These are phyloP conservation scores for Chloroceryle aenea DNA, from an alignment of 2,113 vertebrate species.

Conservation along the genomic window DNA sequence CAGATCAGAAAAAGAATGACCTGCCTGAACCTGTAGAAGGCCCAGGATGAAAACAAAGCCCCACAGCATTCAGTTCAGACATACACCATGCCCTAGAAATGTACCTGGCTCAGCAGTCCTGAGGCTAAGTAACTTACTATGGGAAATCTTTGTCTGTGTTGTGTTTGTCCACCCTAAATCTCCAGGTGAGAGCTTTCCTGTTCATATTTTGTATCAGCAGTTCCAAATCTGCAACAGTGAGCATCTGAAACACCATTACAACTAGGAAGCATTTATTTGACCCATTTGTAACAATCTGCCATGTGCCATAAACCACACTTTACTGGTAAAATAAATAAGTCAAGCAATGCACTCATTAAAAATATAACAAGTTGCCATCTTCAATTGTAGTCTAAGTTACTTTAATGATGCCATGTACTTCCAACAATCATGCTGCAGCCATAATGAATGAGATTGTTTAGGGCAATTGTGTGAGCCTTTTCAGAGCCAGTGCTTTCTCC, in stretches of 20 bases:
- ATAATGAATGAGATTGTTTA: conserved; percentile 75
- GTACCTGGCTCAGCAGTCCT: background rate
- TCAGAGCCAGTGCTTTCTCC: background rate
- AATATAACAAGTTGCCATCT: conserved; percentile 76
- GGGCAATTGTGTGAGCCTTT: conserved; percentile 24
- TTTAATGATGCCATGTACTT: conserved; percentile 75
- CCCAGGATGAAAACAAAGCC: background rate
- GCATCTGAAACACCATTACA: conserved; percentile 55
- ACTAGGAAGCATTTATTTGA: conserved; percentile 67
- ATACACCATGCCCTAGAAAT: background rate
- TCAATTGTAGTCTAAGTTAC: conserved; percentile 68
- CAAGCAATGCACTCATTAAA: conserved; percentile 67
- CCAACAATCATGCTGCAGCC: conserved; percentile 24
- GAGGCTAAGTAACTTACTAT: background rate
- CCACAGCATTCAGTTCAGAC: background rate
- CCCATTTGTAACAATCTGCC: conserved; percentile 77
- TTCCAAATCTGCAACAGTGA: conserved; percentile 48
- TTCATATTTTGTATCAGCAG: conserved; percentile 15
- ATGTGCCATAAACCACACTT: conserved; percentile 67
- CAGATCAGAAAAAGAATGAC: background rate
- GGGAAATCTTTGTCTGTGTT: background rate
- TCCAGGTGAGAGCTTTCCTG: background rate
- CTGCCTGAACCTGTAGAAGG: background rate
- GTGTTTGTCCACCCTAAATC: background rate
- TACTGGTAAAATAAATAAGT: conserved; percentile 63